Conservation (phyloP, 2,797 vertebrate species). For the Acanthurus tractus region DNA sequence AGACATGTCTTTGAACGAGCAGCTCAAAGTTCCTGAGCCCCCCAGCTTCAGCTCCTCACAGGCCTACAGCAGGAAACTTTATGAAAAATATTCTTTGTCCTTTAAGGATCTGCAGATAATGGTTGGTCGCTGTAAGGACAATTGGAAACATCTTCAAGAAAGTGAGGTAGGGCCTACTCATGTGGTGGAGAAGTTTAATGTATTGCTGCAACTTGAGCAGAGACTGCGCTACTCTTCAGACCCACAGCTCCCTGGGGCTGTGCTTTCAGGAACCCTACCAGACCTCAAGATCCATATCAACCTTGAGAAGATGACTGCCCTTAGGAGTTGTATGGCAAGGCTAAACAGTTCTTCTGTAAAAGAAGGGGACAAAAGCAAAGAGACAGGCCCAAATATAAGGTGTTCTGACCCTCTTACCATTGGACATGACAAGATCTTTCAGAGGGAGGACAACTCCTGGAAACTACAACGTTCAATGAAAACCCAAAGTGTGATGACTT, state of each 20-base stretch:
- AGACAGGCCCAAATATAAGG: slow-evolving; percentile 56
- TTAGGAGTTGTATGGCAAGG: slow-evolving; percentile 91
- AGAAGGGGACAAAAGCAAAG: slow-evolving; percentile 55
- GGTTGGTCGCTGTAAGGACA: slow-evolving; percentile 96
- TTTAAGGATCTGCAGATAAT: slow-evolving; percentile 98
- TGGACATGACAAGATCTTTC: slow-evolving; percentile 92
- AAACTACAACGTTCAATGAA: slow-evolving; percentile 92
- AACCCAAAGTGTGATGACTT: slow-evolving; percentile 94
- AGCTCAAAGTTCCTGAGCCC: slow-evolving; percentile 70
- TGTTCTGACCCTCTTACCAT: slow-evolving; percentile 85
- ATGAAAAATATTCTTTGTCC: slow-evolving; percentile 94
- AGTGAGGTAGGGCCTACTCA: slow-evolving; percentile 96
- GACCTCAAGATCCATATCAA: slow-evolving; percentile 98
- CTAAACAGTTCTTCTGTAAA: slow-evolving; percentile 82
- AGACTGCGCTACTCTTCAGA: slow-evolving; percentile 96
- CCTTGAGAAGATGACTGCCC: slow-evolving; percentile 94
- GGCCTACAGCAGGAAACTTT: slow-evolving; percentile 91
- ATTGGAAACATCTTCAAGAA: slow-evolving; percentile 96
- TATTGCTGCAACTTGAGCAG: slow-evolving; percentile 94
- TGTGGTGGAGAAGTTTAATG: slow-evolving; percentile 97
- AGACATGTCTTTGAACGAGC: slow-evolving; percentile 72
- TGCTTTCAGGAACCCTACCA: slow-evolving; percentile 94
- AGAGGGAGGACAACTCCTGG: slow-evolving; percentile 88
- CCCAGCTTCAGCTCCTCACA: slow-evolving; percentile 83
- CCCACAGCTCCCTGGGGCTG: slow-evolving; percentile 95